Evolutionary conservation across 2,888 invertebrate species (phyloP).

Genomic region (Ellobium chinense): DNA sequence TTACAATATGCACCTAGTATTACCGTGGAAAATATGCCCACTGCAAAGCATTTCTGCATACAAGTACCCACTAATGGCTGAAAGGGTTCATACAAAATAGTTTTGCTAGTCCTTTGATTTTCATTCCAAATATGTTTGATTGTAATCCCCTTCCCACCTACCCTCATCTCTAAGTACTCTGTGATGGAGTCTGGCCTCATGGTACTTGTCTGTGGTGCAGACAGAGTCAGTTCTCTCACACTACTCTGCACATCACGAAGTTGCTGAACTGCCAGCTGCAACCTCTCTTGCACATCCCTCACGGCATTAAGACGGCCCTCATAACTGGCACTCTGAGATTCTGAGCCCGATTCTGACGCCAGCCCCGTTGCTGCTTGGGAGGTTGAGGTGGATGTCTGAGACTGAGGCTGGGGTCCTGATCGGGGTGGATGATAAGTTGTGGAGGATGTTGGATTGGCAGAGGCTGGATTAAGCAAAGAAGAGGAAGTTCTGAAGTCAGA

Average conservation of each 20-base stretch:
- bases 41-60: too few relatives aligned
- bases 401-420: neutral
- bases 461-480: neutral
- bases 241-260: neutral
- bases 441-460: neutral
- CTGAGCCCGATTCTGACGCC: too few relatives aligned
- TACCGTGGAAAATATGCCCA: too few relatives aligned
- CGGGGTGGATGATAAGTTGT: neutral
- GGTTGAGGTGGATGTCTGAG: neutral
- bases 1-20: too few relatives aligned
- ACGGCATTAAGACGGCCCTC: neutral
- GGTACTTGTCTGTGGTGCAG: neutral
- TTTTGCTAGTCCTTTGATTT: too few relatives aligned
- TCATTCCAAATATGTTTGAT: too few relatives aligned
- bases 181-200: slow-evolving; percentile 16
- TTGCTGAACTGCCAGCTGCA: neutral
- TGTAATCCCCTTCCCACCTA: too few relatives aligned
- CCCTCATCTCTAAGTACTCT: slow-evolving; percentile 38
- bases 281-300: neutral
- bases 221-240: neutral
- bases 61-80: too few relatives aligned
- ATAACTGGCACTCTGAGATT: neutral
- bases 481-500: neutral
- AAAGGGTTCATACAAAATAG: too few relatives aligned
- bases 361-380: too few relatives aligned